Percentiles rank a stretch among this genome's conserved stretches.
Evolutionary conservation across 2,888 invertebrate species (phyloP).

Genomic region (Heteromurus nitidus): DNA sequence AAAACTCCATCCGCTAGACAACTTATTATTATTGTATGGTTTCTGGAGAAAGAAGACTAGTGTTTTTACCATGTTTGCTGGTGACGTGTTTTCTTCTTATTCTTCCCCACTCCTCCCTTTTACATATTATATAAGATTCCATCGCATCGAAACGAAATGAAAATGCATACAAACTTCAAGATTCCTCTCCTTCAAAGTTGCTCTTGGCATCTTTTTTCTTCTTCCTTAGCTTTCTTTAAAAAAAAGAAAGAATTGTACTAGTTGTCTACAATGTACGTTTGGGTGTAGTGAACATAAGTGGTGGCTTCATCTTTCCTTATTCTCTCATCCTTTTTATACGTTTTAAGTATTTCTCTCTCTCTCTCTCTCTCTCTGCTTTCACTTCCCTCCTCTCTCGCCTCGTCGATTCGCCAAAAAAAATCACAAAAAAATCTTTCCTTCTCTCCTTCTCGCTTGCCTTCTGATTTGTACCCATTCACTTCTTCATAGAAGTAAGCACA

Average conservation of each 20-base stretch:
- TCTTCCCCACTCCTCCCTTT: neutral
- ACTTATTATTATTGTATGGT: conserved; percentile 35
- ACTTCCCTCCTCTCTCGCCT: conserved; percentile 17
- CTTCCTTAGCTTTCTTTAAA: neutral
- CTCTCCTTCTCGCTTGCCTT: neutral
- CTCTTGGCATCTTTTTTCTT: conserved; percentile 39
- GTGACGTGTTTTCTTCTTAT: conserved; percentile 34
- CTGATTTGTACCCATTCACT: conserved; percentile 1
- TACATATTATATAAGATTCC: too few relatives aligned
- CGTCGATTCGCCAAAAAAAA: conserved; percentile 18
- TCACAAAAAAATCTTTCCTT: neutral
- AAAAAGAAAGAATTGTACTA: neutral
- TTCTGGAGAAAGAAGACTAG: conserved; percentile 24
- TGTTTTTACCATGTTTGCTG: conserved; percentile 38
- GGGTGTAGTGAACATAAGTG: too few relatives aligned
- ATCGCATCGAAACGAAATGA: conserved; percentile 42
- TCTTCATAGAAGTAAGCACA: conserved; percentile 9
- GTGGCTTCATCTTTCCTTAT: neutral
- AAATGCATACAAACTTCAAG: conserved; percentile 31
- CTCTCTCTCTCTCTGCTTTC: conserved; percentile 18
- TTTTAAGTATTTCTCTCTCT: conserved; percentile 16
- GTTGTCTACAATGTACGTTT: neutral
- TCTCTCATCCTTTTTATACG: neutral
- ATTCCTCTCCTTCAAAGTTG: conserved; percentile 41
- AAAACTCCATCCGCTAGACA: conserved; percentile 26